phyloP scores from a whole-genome alignment of 1,140 invertebrate species.

The Drosophila bipectinata region DNA sequence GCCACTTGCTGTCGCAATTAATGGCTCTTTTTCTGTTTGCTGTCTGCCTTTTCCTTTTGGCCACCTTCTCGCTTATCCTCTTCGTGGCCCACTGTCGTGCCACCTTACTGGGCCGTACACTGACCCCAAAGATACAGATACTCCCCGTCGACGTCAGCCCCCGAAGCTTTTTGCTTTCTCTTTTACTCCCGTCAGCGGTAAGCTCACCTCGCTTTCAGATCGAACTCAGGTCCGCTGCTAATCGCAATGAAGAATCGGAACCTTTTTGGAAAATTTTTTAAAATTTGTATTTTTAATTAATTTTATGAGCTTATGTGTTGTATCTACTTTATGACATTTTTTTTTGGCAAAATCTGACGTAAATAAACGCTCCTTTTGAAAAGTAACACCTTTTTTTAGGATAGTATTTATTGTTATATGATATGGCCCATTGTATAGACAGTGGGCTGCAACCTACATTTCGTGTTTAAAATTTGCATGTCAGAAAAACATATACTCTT shows the following conservation, averaged over 20 bases:
- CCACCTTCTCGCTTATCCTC: constrained; percentile 5
- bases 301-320: neutral
- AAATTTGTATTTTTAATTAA: neutral
- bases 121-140: constrained; percentile 23
- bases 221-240: neutral
- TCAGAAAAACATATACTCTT: too few relatives aligned
- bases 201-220: constrained; percentile 2
- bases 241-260: neutral
- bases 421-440: too few relatives aligned
- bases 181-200: constrained; percentile 8
- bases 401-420: too few relatives aligned
- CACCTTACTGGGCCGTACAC: constrained; percentile 28
- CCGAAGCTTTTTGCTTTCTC: constrained; percentile 30
- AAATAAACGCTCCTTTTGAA: too few relatives aligned
- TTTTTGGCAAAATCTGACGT: too few relatives aligned
- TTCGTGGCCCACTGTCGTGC: constrained; percentile 11
- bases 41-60: neutral
- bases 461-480: too few relatives aligned
- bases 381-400: too few relatives aligned
- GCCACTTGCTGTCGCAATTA: neutral
- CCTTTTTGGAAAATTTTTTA: too few relatives aligned
- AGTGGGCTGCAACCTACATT: too few relatives aligned
- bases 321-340: too few relatives aligned
- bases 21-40: constrained; percentile 14
- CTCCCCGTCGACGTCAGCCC: constrained; percentile 19